Evolutionary conservation across 2,888 invertebrate genomes (phyloP), one percentile per base, ranked within the genome.

Genomic region (Trilocha varians): DNA sequence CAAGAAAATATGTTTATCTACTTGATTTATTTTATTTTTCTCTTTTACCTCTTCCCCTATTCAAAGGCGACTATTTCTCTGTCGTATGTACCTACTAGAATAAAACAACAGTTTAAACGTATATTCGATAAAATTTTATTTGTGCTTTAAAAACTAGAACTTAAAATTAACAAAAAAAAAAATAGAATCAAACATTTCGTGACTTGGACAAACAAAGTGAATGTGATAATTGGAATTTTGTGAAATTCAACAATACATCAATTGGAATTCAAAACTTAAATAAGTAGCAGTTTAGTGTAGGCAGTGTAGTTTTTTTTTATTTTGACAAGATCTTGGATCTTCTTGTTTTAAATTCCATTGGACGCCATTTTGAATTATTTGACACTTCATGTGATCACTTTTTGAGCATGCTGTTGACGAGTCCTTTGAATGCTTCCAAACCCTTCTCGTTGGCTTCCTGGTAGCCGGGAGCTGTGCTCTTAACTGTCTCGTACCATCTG

Each of bases 391-490:
- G 38, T 36, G 37, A 48, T 74, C 70, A 79, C 72, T 82, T 79
- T 73, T 82, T 83, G 49, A 70, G 48, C 70, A 82, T 69, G 60
- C 65, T 76, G 57, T 70, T 75, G 54, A 78, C 77, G 32, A 85
- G 70, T 0, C 61, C 74, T 61, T 88, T 88, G 76, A 89, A 88
- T 13, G 86, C 87, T 36, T 82, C 78, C 40, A 88, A 63, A 5
- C 88, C 89, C 40, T 84, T 80, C 70, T 87, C 83, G 62, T 89
- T 89, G 46, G 88, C 83, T 42, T 88, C 88, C 59, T 82, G 76
- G 69, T 88, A 85, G 15, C 84, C 83, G 0, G 84, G 82, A 0
- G 83, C 84, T 3, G 79, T 65, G 46, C 57, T 60, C 61, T 78
- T 82, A 5, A 83, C 68, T 32, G 70, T 70, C 49, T 83, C 83